These are phyloP conservation scores for Caenorhabditis inopinata DNA, from an alignment of 1,140 invertebrate species.

Conservation along the genomic window DNA sequence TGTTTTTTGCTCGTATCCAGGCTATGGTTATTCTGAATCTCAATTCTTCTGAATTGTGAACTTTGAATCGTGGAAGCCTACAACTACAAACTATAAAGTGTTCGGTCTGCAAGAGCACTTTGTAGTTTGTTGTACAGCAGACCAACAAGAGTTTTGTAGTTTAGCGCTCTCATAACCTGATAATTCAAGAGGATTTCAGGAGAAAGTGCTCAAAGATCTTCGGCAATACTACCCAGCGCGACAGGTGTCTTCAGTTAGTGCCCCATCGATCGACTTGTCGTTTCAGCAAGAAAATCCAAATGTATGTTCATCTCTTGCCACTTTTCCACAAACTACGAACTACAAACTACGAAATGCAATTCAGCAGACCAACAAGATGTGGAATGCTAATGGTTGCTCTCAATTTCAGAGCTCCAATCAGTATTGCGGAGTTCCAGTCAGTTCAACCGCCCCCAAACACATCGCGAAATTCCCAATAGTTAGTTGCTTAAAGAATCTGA, in stretches of 20 bases:
- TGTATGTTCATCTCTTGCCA: too few species aligned
- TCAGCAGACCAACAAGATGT: not conserved
- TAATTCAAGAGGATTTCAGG: not conserved
- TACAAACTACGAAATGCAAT: not conserved
- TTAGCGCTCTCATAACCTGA: too few species aligned
- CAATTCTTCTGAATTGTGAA: too few species aligned
- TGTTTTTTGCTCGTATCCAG: too few species aligned
- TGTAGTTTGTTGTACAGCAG: too few species aligned
- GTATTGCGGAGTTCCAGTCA: not conserved
- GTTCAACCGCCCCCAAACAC: not conserved
- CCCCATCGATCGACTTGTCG: not conserved
- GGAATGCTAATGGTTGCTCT: too few species aligned
- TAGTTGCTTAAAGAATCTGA: not conserved
- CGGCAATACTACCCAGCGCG: not conserved
- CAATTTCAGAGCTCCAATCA: not conserved
- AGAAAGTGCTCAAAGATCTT: not conserved
- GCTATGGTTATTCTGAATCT: too few species aligned
- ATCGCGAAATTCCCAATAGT: not conserved
- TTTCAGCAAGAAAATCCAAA: not conserved
- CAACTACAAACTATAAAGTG: too few species aligned
- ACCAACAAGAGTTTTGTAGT: too few species aligned
- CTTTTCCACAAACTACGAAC: too few species aligned
- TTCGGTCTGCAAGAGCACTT: too few species aligned
- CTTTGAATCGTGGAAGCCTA: too few species aligned
- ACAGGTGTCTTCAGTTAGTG: conserved; percentile 1